Base-by-base conservation (phyloP, 2,113 vertebrate species). In the Anas platyrhynchos region DNA sequence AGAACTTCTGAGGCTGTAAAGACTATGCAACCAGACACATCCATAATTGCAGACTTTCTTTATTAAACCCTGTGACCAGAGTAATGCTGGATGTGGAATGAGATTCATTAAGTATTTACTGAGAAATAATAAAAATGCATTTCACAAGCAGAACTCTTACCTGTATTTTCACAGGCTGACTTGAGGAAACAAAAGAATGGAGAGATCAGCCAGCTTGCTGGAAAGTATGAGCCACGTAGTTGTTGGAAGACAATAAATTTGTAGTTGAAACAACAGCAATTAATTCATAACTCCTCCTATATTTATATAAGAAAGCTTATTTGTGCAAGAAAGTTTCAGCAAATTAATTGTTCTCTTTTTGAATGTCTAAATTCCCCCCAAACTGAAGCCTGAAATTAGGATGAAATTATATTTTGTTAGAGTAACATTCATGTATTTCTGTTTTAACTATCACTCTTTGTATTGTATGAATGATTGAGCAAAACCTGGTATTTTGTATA, bases 21-120 rank as follows among this genome's bases (percentile, higher is more conserved):
- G 36, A 27, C n/a, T 86, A 62, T 86, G 75, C 16, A 71, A 29
- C 55, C 46, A 88, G 16, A 12, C 34, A 67, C 29, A 93, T 84
- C 80, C 43, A 34, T 94, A 93, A 94, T 61, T 84, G 76, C 0
- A 1, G 66, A 75, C 61, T 93, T 88, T 25, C 6, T 11, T 93
- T 95, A 86, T 93, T 95, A 94, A 96, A 83, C 38, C 48, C 61
- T 80, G 29, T 93, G 83, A 94, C 77, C 80, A n/a, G 76, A 86
- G 22, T 52, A 55, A 31, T 71, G 15, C 52, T 84, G n/a, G 61
- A 56, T 44, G 26, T 81, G 52, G 38, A 88, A 89, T 68, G 69
- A 89, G 62, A 32, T 0, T 15, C 29, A 92, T 61, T n/a, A 90
- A 86, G 38, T 90, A 91, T 91, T 92, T 93, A 91, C 54, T 4